Conservation (phyloP, 2,113 vertebrate species). For the Misgurnus anguillicaudatus region DNA sequence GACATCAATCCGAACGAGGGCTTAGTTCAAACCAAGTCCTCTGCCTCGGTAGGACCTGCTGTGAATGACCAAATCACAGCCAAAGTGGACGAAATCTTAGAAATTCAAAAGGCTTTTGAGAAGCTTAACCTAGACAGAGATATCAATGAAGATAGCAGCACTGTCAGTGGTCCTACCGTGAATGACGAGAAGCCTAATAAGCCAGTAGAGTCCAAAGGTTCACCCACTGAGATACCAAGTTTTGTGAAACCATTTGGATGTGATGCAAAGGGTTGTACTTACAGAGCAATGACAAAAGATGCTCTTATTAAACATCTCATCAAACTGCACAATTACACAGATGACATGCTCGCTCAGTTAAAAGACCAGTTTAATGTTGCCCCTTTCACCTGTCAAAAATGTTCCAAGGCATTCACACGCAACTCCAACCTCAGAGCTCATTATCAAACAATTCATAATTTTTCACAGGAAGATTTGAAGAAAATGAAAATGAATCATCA, state of each 20-base stretch:
- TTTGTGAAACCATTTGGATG: constrained; percentile 86
- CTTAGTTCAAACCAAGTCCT: neutral
- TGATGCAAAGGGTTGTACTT: constrained; percentile 80
- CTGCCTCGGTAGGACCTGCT: constrained; percentile 40
- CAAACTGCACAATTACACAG: constrained; percentile 86
- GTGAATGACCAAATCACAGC: constrained; percentile 66
- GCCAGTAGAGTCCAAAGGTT: constrained; percentile 54
- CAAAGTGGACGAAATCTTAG: constrained; percentile 77
- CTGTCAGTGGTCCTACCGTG: neutral
- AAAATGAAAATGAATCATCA: constrained; percentile 86
- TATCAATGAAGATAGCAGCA: constrained; percentile 47
- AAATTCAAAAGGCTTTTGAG: constrained; percentile 84
- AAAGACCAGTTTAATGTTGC: constrained; percentile 89
- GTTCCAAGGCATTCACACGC: constrained; percentile 91
- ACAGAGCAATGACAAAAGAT: constrained; percentile 89
- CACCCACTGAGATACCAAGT: constrained; percentile 42
- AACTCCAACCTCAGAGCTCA: constrained; percentile 95
- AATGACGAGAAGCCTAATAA: constrained; percentile 48
- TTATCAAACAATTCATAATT: constrained; percentile 87
- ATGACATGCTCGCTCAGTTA: constrained; percentile 87
- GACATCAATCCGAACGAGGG: neutral
- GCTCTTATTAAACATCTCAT: constrained; percentile 91
- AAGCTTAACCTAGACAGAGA: constrained; percentile 82
- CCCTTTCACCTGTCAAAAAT: constrained; percentile 90
- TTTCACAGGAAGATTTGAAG: constrained; percentile 85